Percentiles rank a stretch among this genome's conserved stretches.
Evolutionary conservation across 1,140 invertebrate genomes (phyloP).

Genomic region (Leptinotarsa undecemlineata): DNA sequence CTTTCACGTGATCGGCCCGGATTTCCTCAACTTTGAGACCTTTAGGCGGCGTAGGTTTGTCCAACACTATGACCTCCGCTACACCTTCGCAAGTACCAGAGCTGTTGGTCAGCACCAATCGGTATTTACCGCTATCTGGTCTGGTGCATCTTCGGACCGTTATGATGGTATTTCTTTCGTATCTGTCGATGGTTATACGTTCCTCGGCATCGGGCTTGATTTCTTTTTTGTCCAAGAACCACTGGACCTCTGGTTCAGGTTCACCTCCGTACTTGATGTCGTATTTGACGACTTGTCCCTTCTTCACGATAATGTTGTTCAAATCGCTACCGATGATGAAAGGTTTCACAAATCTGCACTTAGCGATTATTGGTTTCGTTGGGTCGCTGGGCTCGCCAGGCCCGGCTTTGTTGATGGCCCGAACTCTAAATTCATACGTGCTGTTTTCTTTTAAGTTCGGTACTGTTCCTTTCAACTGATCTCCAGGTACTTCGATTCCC

Average conservation of each 20-base stretch:
- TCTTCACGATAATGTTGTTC: constrained; percentile 87
- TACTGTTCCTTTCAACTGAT: constrained; percentile 76
- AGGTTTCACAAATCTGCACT: constrained; percentile 93
- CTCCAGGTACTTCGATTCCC: constrained; percentile 78
- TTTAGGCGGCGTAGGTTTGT: constrained; percentile 82
- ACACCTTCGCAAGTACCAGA: constrained; percentile 81
- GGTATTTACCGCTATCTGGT: constrained; percentile 89
- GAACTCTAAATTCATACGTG: constrained; percentile 95
- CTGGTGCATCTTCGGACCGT: constrained; percentile 85
- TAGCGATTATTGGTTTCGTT: constrained; percentile 94
- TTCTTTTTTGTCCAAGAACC: constrained; percentile 75
- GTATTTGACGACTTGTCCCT: constrained; percentile 88
- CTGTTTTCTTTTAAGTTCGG: constrained; percentile 91
- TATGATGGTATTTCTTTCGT: constrained; percentile 87
- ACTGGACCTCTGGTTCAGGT: constrained; percentile 88
- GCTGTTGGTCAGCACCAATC: constrained; percentile 79
- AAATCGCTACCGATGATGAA: constrained; percentile 87
- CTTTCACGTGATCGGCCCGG: constrained; percentile 85
- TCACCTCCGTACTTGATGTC: constrained; percentile 95
- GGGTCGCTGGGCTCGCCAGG: constrained; percentile 92
- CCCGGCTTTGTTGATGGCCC: constrained; percentile 94
- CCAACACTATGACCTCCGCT: constrained; percentile 88
- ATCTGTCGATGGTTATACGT: constrained; percentile 84
- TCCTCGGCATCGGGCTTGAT: constrained; percentile 68
- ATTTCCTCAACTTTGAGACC: constrained; percentile 87